Percentiles rank a stretch among this genome's conserved stretches.
Conservation (phyloP, 2,797 vertebrate species). For the Thalassophryne amazonica region DNA sequence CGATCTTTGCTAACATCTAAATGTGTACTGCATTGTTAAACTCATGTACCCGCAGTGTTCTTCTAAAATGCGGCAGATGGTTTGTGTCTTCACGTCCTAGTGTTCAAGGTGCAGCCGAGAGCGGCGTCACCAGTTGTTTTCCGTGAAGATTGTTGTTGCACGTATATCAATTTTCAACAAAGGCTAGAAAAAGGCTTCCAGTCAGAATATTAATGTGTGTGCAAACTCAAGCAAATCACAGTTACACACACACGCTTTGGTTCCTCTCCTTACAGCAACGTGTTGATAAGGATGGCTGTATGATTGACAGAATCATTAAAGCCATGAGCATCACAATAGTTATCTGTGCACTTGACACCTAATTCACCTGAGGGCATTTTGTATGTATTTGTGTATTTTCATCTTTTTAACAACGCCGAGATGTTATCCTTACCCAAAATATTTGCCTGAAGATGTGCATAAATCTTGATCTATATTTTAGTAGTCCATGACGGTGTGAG, state of each 20-base stretch:
- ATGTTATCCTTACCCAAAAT: neutral
- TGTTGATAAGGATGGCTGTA: constrained; percentile 6
- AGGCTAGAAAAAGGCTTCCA: neutral
- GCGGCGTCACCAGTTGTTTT: too few relatives aligned
- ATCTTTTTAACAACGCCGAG: constrained; percentile 15
- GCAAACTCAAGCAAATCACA: neutral
- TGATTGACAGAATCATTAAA: constrained; percentile 60
- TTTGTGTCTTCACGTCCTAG: too few relatives aligned
- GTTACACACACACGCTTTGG: neutral
- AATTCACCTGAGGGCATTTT: constrained; percentile 18
- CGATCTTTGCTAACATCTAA: too few relatives aligned
- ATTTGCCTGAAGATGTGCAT: constrained; percentile 12
- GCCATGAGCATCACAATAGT: constrained; percentile 25
- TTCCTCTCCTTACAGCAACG: neutral
- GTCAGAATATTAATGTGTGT: constrained; percentile 15
- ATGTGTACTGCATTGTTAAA: too few relatives aligned
- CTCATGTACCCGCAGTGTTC: too few relatives aligned
- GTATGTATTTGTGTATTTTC: constrained; percentile 28
- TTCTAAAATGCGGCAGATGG: too few relatives aligned
- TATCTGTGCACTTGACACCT: constrained; percentile 40
- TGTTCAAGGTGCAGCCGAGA: too few relatives aligned
- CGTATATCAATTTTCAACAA: too few relatives aligned
- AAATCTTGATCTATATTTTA: too few relatives aligned
- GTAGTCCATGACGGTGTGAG: too few relatives aligned
- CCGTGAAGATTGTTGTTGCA: too few relatives aligned